phyloP scores from a whole-genome alignment of 2,888 invertebrate genomes.

The Electrophaes corylata region DNA sequence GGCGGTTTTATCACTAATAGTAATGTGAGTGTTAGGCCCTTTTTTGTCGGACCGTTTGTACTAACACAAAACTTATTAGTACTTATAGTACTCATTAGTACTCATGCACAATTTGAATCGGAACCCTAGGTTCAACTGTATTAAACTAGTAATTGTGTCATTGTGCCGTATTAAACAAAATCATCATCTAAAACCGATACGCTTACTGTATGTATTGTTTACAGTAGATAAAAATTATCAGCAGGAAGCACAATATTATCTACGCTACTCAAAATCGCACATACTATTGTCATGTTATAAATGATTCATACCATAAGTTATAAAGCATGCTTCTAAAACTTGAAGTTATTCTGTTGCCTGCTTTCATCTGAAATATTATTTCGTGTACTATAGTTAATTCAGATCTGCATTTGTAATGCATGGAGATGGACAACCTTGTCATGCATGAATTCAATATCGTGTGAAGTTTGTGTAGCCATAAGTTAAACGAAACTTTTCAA shows the following conservation, averaged over 20 bases:
- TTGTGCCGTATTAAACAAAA: slow-evolving; percentile 12
- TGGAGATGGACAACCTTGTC: slow-evolving; percentile 4
- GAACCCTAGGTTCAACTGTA: neutral
- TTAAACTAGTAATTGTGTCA: slow-evolving; percentile 6
- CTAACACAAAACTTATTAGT: too few species aligned
- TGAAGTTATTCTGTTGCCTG: neutral
- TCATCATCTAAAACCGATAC: neutral
- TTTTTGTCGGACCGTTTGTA: too few species aligned
- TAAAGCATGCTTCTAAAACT: neutral
- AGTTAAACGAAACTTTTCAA: slow-evolving; percentile 1
- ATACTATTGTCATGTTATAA: neutral
- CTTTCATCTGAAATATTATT: slow-evolving; percentile 2
- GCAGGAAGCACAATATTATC: slow-evolving; percentile 7
- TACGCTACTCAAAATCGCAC: neutral
- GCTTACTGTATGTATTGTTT: slow-evolving; percentile 9
- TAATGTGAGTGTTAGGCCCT: too few species aligned
- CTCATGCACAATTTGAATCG: neutral
- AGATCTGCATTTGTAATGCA: slow-evolving; percentile 10
- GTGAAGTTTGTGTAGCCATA: slow-evolving; percentile 10
- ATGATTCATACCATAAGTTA: neutral
- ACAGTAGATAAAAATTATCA: slow-evolving; percentile 15
- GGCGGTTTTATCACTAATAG: too few species aligned
- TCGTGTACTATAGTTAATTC: neutral
- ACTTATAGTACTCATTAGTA: too few species aligned
- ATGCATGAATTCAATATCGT: slow-evolving; percentile 17